phyloP scores from a whole-genome alignment of 2,113 vertebrate genomes.

The Gallinago media region DNA sequence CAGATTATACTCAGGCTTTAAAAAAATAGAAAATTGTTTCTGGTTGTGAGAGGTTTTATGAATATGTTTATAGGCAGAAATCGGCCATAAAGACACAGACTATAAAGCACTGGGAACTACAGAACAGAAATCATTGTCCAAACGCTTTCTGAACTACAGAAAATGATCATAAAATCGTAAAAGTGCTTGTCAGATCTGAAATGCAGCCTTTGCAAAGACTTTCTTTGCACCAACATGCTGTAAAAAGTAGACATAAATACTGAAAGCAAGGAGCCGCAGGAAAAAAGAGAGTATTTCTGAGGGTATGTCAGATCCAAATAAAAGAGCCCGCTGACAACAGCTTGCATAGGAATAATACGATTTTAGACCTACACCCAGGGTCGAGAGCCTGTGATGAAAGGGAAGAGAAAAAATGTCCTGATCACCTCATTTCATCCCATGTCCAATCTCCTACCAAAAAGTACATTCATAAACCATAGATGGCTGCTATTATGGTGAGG shows the following conservation, averaged over 20 bases:
- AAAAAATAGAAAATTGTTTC: constrained; percentile 28
- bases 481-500: background rate
- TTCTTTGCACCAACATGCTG: background rate
- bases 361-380: background rate
- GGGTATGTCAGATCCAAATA: background rate
- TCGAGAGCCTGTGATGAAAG: background rate
- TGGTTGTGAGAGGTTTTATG: constrained; percentile 49
- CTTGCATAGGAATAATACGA: background rate
- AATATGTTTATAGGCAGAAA: constrained; percentile 63
- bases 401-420: background rate
- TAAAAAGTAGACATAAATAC: background rate
- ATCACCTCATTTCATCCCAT: background rate
- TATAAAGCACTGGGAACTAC: constrained; percentile 19
- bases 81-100: constrained; percentile 46
- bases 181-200: constrained; percentile 45
- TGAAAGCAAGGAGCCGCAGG: background rate
- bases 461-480: background rate
- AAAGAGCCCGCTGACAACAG: background rate
- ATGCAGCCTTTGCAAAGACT: constrained; percentile 2
- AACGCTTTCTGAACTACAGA: constrained; percentile 52
- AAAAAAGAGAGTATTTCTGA: background rate
- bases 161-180: constrained; percentile 14
- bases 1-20: background rate
- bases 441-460: background rate
- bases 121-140: constrained; percentile 41